Evolutionary conservation across 1,140 invertebrate genomes (phyloP).

Genomic region (Cotesia chilonis): DNA sequence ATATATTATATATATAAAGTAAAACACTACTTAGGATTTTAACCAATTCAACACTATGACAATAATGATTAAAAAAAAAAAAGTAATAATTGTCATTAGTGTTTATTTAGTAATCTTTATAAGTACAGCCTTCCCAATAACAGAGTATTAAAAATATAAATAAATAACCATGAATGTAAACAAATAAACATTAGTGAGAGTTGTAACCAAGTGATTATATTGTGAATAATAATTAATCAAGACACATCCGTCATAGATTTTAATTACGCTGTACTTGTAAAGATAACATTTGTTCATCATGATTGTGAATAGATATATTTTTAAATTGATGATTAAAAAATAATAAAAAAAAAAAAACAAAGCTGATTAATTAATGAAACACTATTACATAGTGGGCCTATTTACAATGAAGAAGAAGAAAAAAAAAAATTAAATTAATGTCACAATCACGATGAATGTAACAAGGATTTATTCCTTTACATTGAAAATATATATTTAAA

Average conservation of each 20-base stretch:
- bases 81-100: constrained; percentile 54
- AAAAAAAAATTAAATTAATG: neutral
- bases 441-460: constrained; percentile 25
- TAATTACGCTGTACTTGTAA: constrained; percentile 23
- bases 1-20: constrained; percentile 40
- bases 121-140: constrained; percentile 36
- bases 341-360: constrained; percentile 1
- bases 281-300: constrained; percentile 30
- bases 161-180: constrained; percentile 1
- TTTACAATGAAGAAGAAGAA: neutral
- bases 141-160: constrained; percentile 5
- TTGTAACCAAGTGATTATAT: constrained; percentile 4
- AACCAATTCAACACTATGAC: constrained; percentile 58
- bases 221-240: neutral
- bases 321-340: neutral
- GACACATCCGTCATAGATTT: neutral
- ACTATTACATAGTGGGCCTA: neutral
- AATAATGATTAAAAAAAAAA: too few species aligned
- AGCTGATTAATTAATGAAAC: neutral
- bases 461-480: constrained; percentile 47
- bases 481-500: constrained; percentile 51
- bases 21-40: constrained; percentile 60
- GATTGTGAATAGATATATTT: constrained; percentile 18
- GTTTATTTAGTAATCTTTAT: constrained; percentile 51
- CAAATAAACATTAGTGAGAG: constrained; percentile 16